These are phyloP conservation scores for Dromius quadrimaculatus DNA, from an alignment of 2,888 invertebrate genomes.

Conservation along the genomic window DNA sequence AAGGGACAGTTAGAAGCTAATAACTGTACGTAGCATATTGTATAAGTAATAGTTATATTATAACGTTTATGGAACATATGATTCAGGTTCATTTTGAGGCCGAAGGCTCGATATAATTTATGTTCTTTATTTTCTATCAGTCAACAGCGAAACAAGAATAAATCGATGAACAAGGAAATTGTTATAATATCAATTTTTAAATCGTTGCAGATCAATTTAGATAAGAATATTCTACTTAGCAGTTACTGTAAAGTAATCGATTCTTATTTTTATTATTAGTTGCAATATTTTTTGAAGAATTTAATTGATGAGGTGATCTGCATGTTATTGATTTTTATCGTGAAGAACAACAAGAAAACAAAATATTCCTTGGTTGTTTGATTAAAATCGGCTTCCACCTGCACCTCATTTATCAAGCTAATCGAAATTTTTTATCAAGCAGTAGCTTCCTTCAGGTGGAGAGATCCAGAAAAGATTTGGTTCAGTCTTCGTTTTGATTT, in stretches of 20 bases:
- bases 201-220: background rate
- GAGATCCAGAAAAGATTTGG: too few species aligned
- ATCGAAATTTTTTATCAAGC: too few species aligned
- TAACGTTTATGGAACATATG: background rate
- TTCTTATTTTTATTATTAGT: too few species aligned
- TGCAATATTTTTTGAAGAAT: too few species aligned
- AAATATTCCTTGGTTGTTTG: too few species aligned
- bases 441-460: too few species aligned
- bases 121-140: slow-evolving; percentile 8
- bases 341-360: too few species aligned
- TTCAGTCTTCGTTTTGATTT: too few species aligned
- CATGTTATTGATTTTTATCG: too few species aligned
- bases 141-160: background rate
- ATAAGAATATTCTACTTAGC: background rate
- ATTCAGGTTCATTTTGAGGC: slow-evolving; percentile 3
- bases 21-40: background rate
- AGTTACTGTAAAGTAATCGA: background rate
- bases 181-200: background rate
- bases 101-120: background rate
- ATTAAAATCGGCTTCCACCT: too few species aligned
- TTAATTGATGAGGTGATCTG: too few species aligned
- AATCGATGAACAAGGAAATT: slow-evolving; percentile 2
- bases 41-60: background rate
- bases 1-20: background rate
- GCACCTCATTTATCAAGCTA: too few species aligned